Percentiles rank a stretch among this genome's conserved stretches.
Conservation (phyloP, 2,113 vertebrate species). For the Entosphenus tridentatus region DNA sequence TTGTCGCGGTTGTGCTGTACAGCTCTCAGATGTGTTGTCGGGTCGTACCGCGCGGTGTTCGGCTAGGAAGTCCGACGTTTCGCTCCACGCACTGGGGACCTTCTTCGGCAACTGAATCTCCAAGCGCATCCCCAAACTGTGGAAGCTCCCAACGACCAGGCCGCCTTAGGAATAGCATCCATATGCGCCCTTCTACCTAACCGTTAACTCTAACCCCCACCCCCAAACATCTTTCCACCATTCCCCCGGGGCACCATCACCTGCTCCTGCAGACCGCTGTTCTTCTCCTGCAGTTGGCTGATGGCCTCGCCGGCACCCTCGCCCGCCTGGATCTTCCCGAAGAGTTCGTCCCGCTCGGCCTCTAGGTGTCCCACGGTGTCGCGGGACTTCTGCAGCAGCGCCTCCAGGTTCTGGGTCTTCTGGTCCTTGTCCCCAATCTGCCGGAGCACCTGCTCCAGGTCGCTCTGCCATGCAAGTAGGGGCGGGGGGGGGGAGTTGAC, state of each 20-base stretch:
- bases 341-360: constrained; percentile 72
- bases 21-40: too few species aligned
- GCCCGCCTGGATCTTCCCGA: constrained; percentile 89
- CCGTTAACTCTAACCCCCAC: background rate
- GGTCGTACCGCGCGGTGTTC: too few species aligned
- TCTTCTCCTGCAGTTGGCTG: constrained; percentile 85
- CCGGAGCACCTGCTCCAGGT: constrained; percentile 83
- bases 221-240: background rate
- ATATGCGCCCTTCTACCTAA: background rate
- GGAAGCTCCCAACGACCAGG: too few species aligned
- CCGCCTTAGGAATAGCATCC: too few species aligned
- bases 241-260: constrained; percentile 19
- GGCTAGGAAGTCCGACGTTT: too few species aligned
- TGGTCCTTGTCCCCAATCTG: constrained; percentile 97
- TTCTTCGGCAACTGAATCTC: too few species aligned
- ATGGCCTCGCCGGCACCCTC: constrained; percentile 84
- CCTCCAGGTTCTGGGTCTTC: constrained; percentile 96
- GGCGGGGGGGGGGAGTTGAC: too few species aligned
- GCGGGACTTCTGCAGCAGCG: constrained; percentile 65
- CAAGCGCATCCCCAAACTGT: too few species aligned
- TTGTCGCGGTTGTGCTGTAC: too few species aligned
- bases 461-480: constrained; percentile 36
- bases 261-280: constrained; percentile 64
- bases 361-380: constrained; percentile 52
- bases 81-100: too few species aligned